Conservation (phyloP, 2,888 invertebrate species). For the Drosophila monieri region DNA sequence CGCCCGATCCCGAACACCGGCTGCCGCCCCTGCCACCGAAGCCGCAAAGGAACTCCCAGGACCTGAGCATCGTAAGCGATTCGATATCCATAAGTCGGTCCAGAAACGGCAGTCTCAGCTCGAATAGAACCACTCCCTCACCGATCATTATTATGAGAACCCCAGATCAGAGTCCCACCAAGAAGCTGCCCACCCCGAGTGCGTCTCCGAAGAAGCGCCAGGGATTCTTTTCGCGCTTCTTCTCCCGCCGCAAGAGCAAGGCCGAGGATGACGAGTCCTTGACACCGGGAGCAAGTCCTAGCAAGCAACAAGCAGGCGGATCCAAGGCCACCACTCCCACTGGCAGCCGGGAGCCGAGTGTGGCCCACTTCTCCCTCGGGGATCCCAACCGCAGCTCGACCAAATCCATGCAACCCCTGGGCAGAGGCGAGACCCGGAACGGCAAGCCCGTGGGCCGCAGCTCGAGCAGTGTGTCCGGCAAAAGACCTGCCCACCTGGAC, state of each 20-base stretch:
- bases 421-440: constrained; percentile 62
- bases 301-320: constrained; percentile 15
- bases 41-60: constrained; percentile 86
- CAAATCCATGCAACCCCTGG: constrained; percentile 82
- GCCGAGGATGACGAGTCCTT: constrained; percentile 75
- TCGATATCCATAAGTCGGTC: constrained; percentile 71
- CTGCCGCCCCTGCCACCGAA: constrained; percentile 93
- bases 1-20: constrained; percentile 85
- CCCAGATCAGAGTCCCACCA: constrained; percentile 85
- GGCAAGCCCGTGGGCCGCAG: constrained; percentile 86
- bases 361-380: constrained; percentile 78
- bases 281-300: constrained; percentile 21
- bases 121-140: constrained; percentile 81
- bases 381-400: constrained; percentile 81
- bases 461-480: constrained; percentile 87
- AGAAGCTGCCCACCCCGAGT: constrained; percentile 84
- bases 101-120: constrained; percentile 71
- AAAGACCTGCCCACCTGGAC: constrained; percentile 85
- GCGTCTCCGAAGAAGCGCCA: constrained; percentile 86
- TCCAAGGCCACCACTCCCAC: constrained; percentile 72
- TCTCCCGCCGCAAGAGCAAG: constrained; percentile 85
- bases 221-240: constrained; percentile 88
- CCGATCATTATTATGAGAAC: constrained; percentile 84
- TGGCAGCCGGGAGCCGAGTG: constrained; percentile 80
- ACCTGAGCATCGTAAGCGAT: constrained; percentile 67